Evolutionary conservation across 2,113 vertebrate genomes (phyloP).

Genomic region (Balaeniceps rex): DNA sequence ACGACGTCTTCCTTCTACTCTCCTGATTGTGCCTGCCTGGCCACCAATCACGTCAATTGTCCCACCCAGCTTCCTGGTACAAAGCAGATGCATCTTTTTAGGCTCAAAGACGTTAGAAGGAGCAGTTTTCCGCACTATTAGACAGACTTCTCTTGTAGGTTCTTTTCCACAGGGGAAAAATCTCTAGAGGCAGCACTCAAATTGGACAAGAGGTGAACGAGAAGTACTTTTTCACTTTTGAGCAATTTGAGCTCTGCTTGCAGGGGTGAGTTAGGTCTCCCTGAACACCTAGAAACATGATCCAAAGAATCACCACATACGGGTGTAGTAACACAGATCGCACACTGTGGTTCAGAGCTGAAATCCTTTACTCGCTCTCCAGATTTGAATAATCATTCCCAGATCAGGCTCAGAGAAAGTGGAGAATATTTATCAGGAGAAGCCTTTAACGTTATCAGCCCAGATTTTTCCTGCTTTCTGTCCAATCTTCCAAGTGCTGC

Average conservation of each 20-base stretch:
- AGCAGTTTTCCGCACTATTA: neutral
- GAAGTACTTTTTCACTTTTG: neutral
- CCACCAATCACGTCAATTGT: conserved; percentile 73
- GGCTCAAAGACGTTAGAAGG: neutral
- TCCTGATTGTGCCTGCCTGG: conserved; percentile 70
- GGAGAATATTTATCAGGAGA: neutral
- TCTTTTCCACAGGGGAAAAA: neutral
- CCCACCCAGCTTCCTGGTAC: conserved; percentile 71
- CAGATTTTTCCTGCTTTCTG: neutral
- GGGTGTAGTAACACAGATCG: neutral
- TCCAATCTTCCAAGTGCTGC: neutral
- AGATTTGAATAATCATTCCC: neutral
- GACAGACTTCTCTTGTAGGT: neutral
- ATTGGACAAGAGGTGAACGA: neutral
- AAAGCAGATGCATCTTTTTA: conserved; percentile 1
- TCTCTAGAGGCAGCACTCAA: neutral
- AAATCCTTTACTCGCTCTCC: neutral
- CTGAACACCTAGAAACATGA: neutral
- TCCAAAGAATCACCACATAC: accelerated
- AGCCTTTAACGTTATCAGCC: neutral
- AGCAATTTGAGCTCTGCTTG: neutral
- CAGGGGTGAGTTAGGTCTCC: neutral
- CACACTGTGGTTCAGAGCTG: neutral
- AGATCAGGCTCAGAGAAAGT: neutral
- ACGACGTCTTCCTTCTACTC: conserved; percentile 69